A percentile compares a stretch with the other conserved stretches of the same genome.
phyloP scores from a whole-genome alignment of 1,140 invertebrate species.

The Anagrus nilaparvatae region DNA sequence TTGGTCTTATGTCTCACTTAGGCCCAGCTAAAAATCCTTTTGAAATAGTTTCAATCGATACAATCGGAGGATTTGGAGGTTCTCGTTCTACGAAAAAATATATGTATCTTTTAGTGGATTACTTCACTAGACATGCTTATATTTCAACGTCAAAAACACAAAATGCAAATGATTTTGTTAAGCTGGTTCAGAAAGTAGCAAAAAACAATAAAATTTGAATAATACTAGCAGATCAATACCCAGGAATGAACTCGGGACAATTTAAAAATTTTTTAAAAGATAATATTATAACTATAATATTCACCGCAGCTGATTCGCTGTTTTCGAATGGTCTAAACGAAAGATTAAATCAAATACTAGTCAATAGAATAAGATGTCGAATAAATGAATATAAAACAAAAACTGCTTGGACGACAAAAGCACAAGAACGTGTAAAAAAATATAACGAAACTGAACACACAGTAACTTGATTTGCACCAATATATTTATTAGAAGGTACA shows the following conservation, averaged over 20 bases:
- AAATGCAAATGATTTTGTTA: slow-evolving; percentile 29
- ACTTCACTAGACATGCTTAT: slow-evolving; percentile 28
- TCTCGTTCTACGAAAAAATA: slow-evolving; percentile 31
- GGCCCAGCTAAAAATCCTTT: slow-evolving; percentile 19
- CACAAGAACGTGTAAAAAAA: slow-evolving; percentile 8
- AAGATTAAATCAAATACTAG: slow-evolving; percentile 16
- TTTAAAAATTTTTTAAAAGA: slow-evolving; percentile 15
- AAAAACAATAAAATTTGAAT: slow-evolving; percentile 21
- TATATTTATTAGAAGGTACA: slow-evolving; percentile 11
- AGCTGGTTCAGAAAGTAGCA: slow-evolving; percentile 24
- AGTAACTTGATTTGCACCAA: slow-evolving; percentile 8
- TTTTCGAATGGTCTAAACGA: slow-evolving; percentile 18
- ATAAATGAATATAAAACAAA: slow-evolving; percentile 12
- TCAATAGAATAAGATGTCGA: slow-evolving; percentile 14
- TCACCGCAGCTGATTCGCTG: slow-evolving; percentile 11
- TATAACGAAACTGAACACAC: slow-evolving; percentile 12
- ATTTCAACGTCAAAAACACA: slow-evolving; percentile 29
- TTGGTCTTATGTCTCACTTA: slow-evolving; percentile 18
- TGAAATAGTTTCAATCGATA: slow-evolving; percentile 34
- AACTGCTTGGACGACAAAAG: slow-evolving; percentile 12
- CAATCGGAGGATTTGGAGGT: slow-evolving; percentile 28
- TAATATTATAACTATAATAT: slow-evolving; percentile 13
- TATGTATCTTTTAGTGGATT: slow-evolving; percentile 23
- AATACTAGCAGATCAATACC: slow-evolving; percentile 17
- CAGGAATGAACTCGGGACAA: slow-evolving; percentile 17